These are phyloP conservation scores for Drosophila auraria DNA, from an alignment of 1,140 invertebrate genomes.

Conservation along the genomic window DNA sequence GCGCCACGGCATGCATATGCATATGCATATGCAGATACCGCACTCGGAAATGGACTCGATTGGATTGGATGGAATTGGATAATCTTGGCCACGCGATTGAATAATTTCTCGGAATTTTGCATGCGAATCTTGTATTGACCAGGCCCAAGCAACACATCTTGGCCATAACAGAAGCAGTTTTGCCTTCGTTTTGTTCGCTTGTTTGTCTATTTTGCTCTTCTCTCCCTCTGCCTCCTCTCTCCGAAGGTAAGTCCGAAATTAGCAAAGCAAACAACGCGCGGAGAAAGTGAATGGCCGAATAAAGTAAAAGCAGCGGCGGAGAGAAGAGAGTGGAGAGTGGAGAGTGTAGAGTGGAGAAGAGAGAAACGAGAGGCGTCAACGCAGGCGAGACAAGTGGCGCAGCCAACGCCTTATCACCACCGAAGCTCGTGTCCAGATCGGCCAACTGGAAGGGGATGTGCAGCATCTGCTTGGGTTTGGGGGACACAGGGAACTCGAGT, in stretches of 20 bases:
- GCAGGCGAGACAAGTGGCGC: slow-evolving; percentile 57
- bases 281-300: slow-evolving; percentile 79
- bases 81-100: slow-evolving; percentile 58
- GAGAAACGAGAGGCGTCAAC: background rate
- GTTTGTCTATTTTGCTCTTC: slow-evolving; percentile 65
- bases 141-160: slow-evolving; percentile 10
- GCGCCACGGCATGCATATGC: background rate
- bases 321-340: slow-evolving; percentile 5
- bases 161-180: slow-evolving; percentile 22
- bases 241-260: slow-evolving; percentile 62
- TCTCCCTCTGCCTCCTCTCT: background rate
- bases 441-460: background rate
- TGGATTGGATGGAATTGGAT: slow-evolving; percentile 46
- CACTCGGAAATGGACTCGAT: slow-evolving; percentile 27
- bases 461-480: background rate
- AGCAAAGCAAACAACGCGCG: slow-evolving; percentile 76
- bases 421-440: background rate
- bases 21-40: slow-evolving; percentile 5
- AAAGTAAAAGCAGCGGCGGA: slow-evolving; percentile 70
- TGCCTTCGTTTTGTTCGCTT: slow-evolving; percentile 33
- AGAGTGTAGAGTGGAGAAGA: background rate
- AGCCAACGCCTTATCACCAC: slow-evolving; percentile 63
- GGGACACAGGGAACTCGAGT: background rate
- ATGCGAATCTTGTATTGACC: slow-evolving; percentile 41
- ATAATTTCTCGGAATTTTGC: slow-evolving; percentile 70